These are phyloP conservation scores for Coenonympha glycerion DNA, from an alignment of 2,888 invertebrate species.

Conservation along the genomic window DNA sequence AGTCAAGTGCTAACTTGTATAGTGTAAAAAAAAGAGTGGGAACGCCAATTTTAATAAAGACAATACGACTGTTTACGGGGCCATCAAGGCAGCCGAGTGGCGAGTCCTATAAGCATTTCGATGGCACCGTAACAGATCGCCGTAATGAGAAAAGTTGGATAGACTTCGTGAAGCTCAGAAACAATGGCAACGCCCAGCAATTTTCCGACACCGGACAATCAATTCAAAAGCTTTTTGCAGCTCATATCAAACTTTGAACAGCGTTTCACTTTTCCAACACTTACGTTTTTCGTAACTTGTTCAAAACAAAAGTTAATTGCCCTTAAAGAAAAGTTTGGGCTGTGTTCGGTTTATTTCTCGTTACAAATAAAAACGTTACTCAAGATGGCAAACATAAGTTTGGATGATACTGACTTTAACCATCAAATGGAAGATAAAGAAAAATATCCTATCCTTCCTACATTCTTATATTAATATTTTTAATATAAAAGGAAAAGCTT, in stretches of 20 bases:
- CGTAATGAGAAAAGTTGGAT: conserved; percentile 71
- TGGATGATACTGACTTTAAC: too few relatives aligned
- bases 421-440: too few relatives aligned
- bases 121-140: conserved; percentile 55
- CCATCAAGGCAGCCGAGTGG: conserved; percentile 8
- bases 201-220: conserved; percentile 67
- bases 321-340: background rate
- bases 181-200: conserved; percentile 64
- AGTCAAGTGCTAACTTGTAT: too few relatives aligned
- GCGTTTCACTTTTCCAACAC: conserved; percentile 8
- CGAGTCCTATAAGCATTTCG: conserved; percentile 47
- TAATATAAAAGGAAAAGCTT: too few relatives aligned
- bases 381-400: too few relatives aligned
- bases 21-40: too few relatives aligned
- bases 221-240: conserved; percentile 65
- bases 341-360: background rate
- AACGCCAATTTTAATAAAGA: conserved; percentile 6
- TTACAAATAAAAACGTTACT: too few relatives aligned
- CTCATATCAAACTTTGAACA: conserved; percentile 26
- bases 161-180: conserved; percentile 55
- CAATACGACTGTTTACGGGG: conserved; percentile 2
- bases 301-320: background rate
- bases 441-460: too few relatives aligned
- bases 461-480: too few relatives aligned
- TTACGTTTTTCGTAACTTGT: conserved; percentile 1